Evolutionary conservation across 2,797 vertebrate genomes (phyloP), one percentile per base, ranked within the genome.

Genomic region (Molossus alvarezi): DNA sequence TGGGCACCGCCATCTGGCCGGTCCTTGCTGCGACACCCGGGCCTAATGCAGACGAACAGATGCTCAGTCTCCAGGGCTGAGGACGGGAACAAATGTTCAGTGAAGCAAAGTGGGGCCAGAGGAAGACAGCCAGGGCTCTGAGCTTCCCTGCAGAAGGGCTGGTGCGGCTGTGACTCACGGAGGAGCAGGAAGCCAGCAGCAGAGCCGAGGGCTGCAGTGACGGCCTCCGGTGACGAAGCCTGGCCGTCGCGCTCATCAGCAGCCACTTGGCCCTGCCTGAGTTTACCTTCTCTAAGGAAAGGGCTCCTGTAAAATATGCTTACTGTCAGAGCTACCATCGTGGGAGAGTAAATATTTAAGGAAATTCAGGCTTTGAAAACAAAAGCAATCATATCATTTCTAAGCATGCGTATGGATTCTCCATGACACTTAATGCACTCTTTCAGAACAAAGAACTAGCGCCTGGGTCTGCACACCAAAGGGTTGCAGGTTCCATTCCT

Each of bases 61-160:
- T 13, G 65, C 62, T 84, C 73, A 14, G 20, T 55, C 53, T 84
- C 20, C 5, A 69, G 29, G 71, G 29, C 10, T 17, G 48, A 64
- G 60, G 60, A 29, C 72, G 67, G 72, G 57, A 91, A 88, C 20
- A 41, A 83, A 23, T 73, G 57, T 57, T 73, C 18, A 64, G 75
- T 58, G 41, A 55, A 88, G 69, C 20, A 80, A 58, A 51, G 23
- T 33, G 0, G 14, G 18, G 69, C 51, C 8, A 53, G 33, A 41
- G 33, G 33, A 33, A 93, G 84, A 76, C 18, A 55, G n/a, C 65
- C n/a, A 48, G 27, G 72, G 18, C 75, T 37, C 41, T 37, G 77
- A 67, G 27, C 48, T 55, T 62, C 51, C 57, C 11, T 27, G 27
- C 27, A 55, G 69, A 53, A 69, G 58, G 20, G 23, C 3, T 21